A percentile compares a stretch with the other conserved stretches of the same genome.
These are phyloP conservation scores for Pterophyllum scalare DNA, from an alignment of 2,113 vertebrate species.

Conservation along the genomic window DNA sequence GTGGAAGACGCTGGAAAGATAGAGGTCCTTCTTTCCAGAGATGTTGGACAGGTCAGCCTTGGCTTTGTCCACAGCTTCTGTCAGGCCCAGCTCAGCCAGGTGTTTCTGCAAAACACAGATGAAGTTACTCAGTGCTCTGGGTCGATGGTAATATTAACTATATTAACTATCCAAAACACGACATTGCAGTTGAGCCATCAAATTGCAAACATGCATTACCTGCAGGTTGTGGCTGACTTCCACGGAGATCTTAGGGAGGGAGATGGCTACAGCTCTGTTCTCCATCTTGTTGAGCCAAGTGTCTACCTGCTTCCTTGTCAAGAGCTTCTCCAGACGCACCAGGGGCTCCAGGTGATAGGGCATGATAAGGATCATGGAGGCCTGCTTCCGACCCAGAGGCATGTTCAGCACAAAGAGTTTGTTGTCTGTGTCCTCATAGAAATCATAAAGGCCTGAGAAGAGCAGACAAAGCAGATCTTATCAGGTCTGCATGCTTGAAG, in stretches of 20 bases:
- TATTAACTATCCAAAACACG: background rate
- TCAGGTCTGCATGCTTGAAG: background rate
- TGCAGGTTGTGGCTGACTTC: slow-evolving; percentile 96
- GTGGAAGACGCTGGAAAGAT: slow-evolving; percentile 92
- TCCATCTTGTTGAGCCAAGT: slow-evolving; percentile 90
- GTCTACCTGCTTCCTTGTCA: slow-evolving; percentile 91
- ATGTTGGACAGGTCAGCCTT: slow-evolving; percentile 97
- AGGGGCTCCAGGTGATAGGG: slow-evolving; percentile 92
- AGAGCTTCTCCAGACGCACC: slow-evolving; percentile 91
- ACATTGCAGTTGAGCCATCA: background rate
- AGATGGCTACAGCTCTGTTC: slow-evolving; percentile 91
- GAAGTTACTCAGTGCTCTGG: background rate
- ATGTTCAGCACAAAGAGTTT: slow-evolving; percentile 88
- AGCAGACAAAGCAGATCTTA: background rate
- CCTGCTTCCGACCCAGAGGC: slow-evolving; percentile 93
- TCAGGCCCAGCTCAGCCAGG: slow-evolving; percentile 90
- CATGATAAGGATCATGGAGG: slow-evolving; percentile 95
- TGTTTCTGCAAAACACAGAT: slow-evolving; percentile 86
- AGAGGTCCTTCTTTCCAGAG: slow-evolving; percentile 97
- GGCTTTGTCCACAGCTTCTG: slow-evolving; percentile 93
- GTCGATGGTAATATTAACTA: background rate
- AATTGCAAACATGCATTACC: slow-evolving; percentile 73
- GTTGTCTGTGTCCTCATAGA: slow-evolving; percentile 88
- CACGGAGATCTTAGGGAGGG: slow-evolving; percentile 89
- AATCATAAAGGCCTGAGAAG: slow-evolving; percentile 89